Evolutionary conservation across 2,888 invertebrate species (phyloP), one percentile per base, ranked within the genome.

Genomic region (Cephus sareptanus): DNA sequence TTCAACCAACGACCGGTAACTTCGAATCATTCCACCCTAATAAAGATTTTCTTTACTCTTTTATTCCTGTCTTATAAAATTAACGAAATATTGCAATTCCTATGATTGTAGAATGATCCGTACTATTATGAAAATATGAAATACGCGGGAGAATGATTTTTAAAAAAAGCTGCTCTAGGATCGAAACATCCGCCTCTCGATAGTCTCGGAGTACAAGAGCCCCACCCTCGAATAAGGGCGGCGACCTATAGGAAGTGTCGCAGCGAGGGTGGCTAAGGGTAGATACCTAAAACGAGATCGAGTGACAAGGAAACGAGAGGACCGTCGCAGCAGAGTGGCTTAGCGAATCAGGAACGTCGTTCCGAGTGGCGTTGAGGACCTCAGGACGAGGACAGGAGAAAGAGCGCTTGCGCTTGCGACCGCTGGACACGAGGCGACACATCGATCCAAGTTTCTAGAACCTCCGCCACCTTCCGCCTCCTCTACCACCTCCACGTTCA

Each of bases 351-450:
- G 85, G 81, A 84, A 69, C 78, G 56, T 76, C 79, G 76, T 74
- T 73, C 74, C 40, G 56, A 31, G 73, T 23, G 34, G 68, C 75
- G 78, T 75, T 75, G 73, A 75, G 68, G 40, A 12, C 37, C 31
- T 68, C 34, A 70, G 31, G 15, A 68, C 56, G 56, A 35, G 68
- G 71, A 71, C 71, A 71, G 78, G 79, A 75, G 69, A 71, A 78
- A 83, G 79, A 80, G 90, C 90, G 90, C 90, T 89, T 87, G 90
- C 90, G 90, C 90, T 83, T 82, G 83, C 85, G 86, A 87, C 87
- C 82, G 85, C 89, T 90, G 90, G 90, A 90, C 90, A 87, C 86
- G 84, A 85, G 89, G 87, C 89, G 90, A 90, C 90, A 90, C 90
- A 90, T 90, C 90, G 90, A 90, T 90, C 90, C 89, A 85, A 83